Base-by-base conservation (phyloP, 2,888 invertebrate genomes). In the Allacma fusca region DNA sequence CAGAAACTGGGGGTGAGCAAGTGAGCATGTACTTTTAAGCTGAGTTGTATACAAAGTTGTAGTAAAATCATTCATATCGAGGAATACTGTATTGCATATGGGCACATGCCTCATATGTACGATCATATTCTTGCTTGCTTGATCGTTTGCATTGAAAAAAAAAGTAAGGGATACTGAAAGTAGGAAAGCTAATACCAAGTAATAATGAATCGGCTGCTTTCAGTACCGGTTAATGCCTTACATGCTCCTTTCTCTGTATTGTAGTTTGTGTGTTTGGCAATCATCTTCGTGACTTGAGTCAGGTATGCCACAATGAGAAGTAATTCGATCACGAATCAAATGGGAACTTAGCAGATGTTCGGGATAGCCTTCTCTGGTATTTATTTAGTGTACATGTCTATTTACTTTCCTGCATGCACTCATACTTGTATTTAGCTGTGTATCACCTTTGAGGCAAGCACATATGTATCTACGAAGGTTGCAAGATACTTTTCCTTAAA, bases 311-410 rank as follows among this genome's bases (percentile, higher is more conserved):
- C 73, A 72, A 76, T 70, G 76, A 74, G 69, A 78, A 80, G 76
- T 77, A 80, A 80, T 80, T 78, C 68, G 78, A 78, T 80, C 80
- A 80, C 80, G 78, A 78, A 76, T 50, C 72, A 76, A 76, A 76
- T 76, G 69, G 69, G 59, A 76, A 76, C 57, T 57, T 21, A 76
- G 44, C 76, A 75, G 44, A 75, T 75, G 57, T 67, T 67, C 19
- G 24, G 4, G 40, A 40, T 70, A 44, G 26, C 40, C 40, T 44
- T 29, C 50, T 50, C 50, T 5, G 16, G 16, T 50, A 19, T n/a
- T n/a, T 19, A 19, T 50, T 13, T 19, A n/a, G 50, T 50, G n/a
- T 50, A 50, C 50, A 50, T 50, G n/a, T n/a, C n/a, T 50, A n/a
- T 50, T 50, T 50, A 50, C 50, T 50, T 62, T 62, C 24, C 23